Percentiles rank a stretch among this genome's conserved stretches.
These are phyloP conservation scores for Agrochola litura DNA, from an alignment of 2,888 invertebrate species.

Conservation along the genomic window DNA sequence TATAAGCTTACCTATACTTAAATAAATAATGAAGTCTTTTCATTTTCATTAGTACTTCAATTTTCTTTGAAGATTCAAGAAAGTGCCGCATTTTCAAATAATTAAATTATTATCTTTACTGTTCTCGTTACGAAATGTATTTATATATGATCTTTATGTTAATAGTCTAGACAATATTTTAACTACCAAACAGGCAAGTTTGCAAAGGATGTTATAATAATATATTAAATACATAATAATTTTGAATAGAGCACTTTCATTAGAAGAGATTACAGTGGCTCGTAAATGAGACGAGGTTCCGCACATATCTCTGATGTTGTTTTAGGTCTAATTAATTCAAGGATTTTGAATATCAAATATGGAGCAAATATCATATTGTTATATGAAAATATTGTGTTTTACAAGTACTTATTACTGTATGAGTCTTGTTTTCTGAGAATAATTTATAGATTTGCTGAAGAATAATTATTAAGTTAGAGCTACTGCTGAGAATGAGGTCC, in stretches of 20 bases:
- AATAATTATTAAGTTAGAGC: neutral
- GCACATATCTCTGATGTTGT: conserved; percentile 39
- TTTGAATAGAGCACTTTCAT: conserved; percentile 21
- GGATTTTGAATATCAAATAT: conserved; percentile 44
- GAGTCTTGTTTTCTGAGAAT: neutral
- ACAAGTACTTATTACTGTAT: neutral
- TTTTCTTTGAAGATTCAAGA: neutral
- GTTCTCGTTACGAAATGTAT: neutral
- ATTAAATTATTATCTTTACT: too few relatives aligned
- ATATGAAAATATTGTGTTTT: conserved; percentile 11
- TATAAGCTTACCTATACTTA: neutral
- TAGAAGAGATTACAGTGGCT: conserved; percentile 29
- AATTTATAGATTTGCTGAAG: neutral
- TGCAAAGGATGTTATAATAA: conserved; percentile 1
- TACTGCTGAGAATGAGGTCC: neutral
- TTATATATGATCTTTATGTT: neutral
- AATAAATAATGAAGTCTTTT: too few relatives aligned
- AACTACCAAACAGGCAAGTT: conserved; percentile 1
- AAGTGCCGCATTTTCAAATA: neutral
- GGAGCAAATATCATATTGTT: conserved; percentile 22
- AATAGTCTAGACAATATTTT: conserved; percentile 3
- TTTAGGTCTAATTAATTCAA: conserved; percentile 58
- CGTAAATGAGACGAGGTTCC: conserved; percentile 30
- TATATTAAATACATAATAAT: conserved; percentile 23
- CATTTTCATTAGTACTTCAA: neutral